These are phyloP conservation scores for Apis laboriosa DNA, from an alignment of 1,140 invertebrate species.

Conservation along the genomic window DNA sequence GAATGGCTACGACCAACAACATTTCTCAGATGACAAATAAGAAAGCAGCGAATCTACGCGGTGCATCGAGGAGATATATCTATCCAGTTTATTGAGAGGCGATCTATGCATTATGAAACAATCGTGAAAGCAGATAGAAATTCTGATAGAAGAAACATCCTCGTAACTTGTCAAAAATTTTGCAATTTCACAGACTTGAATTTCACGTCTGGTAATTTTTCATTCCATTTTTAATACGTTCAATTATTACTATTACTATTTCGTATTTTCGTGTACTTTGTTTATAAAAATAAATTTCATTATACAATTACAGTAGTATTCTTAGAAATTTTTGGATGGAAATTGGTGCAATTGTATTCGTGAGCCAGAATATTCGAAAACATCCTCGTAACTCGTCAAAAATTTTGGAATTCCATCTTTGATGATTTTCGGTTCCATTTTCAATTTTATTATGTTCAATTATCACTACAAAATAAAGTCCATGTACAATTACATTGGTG, in stretches of 20 bases:
- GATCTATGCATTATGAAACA: not conserved
- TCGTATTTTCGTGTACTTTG: too few species aligned
- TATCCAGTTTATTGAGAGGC: not conserved
- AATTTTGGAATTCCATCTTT: not conserved
- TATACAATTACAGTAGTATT: too few species aligned
- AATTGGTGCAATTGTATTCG: not conserved
- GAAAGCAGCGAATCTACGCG: not conserved
- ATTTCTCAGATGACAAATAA: not conserved
- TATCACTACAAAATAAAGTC: too few species aligned
- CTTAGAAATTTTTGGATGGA: too few species aligned
- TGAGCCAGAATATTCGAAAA: conserved; percentile 3
- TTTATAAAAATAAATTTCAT: too few species aligned
- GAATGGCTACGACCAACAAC: not conserved
- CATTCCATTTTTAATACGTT: too few species aligned
- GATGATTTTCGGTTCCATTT: too few species aligned
- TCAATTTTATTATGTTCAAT: too few species aligned
- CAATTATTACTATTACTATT: too few species aligned
- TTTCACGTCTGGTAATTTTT: not conserved
- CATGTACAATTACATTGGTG: too few species aligned
- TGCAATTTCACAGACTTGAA: not conserved
- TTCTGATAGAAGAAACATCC: not conserved
- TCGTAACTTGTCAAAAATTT: not conserved
- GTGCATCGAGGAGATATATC: not conserved
- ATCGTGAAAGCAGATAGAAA: not conserved
- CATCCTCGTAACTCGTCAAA: too few species aligned